phyloP scores from a whole-genome alignment of 2,888 invertebrate species.

The Sarcophaga rosellei region DNA sequence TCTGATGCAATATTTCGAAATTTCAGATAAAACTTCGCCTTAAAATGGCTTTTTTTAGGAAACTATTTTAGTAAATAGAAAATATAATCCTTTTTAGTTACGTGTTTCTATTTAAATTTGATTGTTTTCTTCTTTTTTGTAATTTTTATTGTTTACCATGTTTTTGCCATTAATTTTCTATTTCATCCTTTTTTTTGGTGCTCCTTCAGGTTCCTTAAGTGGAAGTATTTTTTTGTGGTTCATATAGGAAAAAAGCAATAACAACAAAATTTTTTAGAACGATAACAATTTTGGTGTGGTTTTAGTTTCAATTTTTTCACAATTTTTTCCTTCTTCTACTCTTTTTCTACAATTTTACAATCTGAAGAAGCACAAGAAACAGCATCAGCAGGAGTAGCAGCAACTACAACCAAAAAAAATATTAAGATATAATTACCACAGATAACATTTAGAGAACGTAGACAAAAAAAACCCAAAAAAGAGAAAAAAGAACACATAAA shows the following conservation, averaged over 20 bases:
- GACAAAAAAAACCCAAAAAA: not conserved
- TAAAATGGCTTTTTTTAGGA: too few relatives aligned
- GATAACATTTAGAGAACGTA: slow-evolving; percentile 43
- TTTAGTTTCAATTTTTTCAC: not conserved
- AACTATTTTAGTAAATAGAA: too few relatives aligned
- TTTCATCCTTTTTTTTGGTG: not conserved
- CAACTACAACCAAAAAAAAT: slow-evolving; percentile 20
- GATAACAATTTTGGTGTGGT: slow-evolving; percentile 37
- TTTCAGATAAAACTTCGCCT: too few relatives aligned
- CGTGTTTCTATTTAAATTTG: not conserved
- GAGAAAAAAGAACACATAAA: not conserved
- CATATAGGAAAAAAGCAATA: not conserved
- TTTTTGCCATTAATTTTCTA: not conserved
- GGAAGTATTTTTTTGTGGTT: not conserved
- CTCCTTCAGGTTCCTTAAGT: too few relatives aligned
- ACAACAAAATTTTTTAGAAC: slow-evolving; percentile 25
- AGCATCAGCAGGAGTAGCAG: too few relatives aligned
- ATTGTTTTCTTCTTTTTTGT: not conserved
- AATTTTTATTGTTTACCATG: not conserved
- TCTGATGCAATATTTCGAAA: too few relatives aligned
- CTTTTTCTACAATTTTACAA: not conserved
- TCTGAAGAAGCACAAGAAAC: slow-evolving; percentile 7
- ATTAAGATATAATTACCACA: slow-evolving; percentile 59
- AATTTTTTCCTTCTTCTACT: not conserved
- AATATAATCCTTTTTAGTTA: too few relatives aligned